A percentile compares a stretch with the other conserved stretches of the same genome.
Evolutionary conservation across 2,113 vertebrate genomes (phyloP).

Genomic region (Apteryx owenii): DNA sequence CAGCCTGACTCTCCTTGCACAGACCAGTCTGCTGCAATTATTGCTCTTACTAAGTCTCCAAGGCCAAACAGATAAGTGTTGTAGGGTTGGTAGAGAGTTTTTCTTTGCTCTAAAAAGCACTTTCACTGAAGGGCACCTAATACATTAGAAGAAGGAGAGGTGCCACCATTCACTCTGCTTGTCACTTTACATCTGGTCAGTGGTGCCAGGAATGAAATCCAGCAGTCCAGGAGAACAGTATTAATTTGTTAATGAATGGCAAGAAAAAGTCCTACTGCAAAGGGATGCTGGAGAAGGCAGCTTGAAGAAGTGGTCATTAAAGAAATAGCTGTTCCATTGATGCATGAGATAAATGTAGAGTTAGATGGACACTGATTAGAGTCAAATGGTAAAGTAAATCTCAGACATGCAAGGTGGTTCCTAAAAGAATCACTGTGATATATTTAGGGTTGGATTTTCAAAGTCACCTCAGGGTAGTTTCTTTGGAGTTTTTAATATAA

Average conservation of each 20-base stretch:
- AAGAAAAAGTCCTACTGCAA: not conserved
- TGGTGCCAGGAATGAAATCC: slow-evolving; percentile 18
- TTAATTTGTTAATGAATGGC: slow-evolving; percentile 35
- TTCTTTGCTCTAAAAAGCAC: not conserved
- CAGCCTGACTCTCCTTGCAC: not conserved
- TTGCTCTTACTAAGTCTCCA: not conserved
- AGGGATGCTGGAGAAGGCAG: not conserved
- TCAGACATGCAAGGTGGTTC: not conserved
- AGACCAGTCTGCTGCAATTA: accelerated
- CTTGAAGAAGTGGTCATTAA: not conserved
- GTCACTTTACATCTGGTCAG: slow-evolving; percentile 16
- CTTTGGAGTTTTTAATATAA: not conserved
- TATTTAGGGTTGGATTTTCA: slow-evolving; percentile 12
- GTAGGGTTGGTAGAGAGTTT: not conserved
- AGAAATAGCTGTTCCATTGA: not conserved
- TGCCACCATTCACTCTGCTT: slow-evolving; percentile 35
- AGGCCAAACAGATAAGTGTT: not conserved
- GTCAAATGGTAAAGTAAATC: not conserved
- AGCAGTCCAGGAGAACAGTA: not conserved
- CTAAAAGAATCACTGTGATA: not conserved
- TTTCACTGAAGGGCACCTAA: not conserved
- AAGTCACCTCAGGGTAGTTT: slow-evolving; percentile 34
- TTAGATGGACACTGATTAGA: not conserved
- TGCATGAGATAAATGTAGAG: not conserved
- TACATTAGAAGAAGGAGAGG: slow-evolving; percentile 4